A percentile compares a stretch with the other conserved stretches of the same genome.
phyloP scores from a whole-genome alignment of 2,113 vertebrate genomes.

The Apodemus speciosus region DNA sequence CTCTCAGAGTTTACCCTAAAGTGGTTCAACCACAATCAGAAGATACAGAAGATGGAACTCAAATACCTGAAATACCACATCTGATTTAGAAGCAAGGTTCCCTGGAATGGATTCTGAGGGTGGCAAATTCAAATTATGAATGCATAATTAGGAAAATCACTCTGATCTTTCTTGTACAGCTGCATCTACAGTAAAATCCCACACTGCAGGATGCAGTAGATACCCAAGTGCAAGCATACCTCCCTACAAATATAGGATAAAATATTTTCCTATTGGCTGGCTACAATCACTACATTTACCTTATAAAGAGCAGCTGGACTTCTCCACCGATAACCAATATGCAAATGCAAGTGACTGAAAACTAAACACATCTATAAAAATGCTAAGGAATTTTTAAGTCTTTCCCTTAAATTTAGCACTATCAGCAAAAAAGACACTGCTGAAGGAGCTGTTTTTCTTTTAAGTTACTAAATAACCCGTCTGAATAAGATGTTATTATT shows the following conservation, averaged over 20 bases:
- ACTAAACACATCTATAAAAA: constrained; percentile 10
- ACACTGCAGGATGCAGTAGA: background rate
- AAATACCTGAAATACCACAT: constrained; percentile 27
- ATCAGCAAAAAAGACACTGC: background rate
- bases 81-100: background rate
- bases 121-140: background rate
- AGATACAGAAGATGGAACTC: background rate
- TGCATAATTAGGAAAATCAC: background rate
- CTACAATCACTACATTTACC: background rate
- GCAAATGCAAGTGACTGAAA: background rate
- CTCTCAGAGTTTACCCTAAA: constrained; percentile 31
- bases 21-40: background rate
- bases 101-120: constrained; percentile 7
- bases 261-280: background rate
- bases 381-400: background rate
- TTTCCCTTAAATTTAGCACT: constrained; percentile 51
- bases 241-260: background rate
- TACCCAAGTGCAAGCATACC: background rate
- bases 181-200: background rate
- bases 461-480: constrained; percentile 8
- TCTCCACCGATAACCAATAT: constrained; percentile 27
- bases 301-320: constrained; percentile 18
- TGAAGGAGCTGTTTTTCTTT: constrained; percentile 24
- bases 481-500: constrained; percentile 30
- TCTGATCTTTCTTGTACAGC: background rate